Conservation (phyloP, 1,140 invertebrate genomes). For the Megathymus violae region DNA sequence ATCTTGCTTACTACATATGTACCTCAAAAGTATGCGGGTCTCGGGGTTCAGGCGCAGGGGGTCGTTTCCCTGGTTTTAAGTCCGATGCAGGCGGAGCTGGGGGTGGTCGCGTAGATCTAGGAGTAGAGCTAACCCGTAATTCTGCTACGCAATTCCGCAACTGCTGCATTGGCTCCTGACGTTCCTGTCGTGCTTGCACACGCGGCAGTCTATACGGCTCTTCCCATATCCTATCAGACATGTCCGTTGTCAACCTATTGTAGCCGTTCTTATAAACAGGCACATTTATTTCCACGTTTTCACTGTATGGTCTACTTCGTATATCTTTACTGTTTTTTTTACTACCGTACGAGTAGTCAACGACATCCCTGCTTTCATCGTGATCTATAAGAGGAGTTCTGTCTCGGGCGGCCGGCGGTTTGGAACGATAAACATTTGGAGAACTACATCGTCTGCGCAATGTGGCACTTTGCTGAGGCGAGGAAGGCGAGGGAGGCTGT, state of each 20-base stretch:
- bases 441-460: constrained; percentile 76
- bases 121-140: constrained; percentile 68
- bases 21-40: constrained; percentile 80
- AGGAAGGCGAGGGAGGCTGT: constrained; percentile 62
- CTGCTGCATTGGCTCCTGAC: constrained; percentile 70
- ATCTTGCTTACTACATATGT: too few relatives aligned
- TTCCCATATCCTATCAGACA: constrained; percentile 66
- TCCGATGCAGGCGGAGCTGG: constrained; percentile 57
- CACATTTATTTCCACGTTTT: constrained; percentile 70
- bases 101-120: constrained; percentile 61
- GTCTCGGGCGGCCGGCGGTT: constrained; percentile 53
- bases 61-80: constrained; percentile 58
- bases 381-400: constrained; percentile 59
- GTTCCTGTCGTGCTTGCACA: constrained; percentile 68
- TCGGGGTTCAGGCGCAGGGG: constrained; percentile 74
- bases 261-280: constrained; percentile 71
- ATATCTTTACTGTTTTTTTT: constrained; percentile 61
- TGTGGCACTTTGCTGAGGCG: constrained; percentile 62
- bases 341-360: constrained; percentile 64
- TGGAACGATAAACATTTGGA: constrained; percentile 76
- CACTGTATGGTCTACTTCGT: constrained; percentile 78
- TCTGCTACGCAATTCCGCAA: constrained; percentile 69
- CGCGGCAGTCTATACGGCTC: constrained; percentile 72
- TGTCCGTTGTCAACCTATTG: constrained; percentile 56
- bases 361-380: constrained; percentile 70